A percentile compares a stretch with the other conserved stretches of the same genome.
Evolutionary conservation across 2,888 invertebrate species (phyloP).

Genomic region (Abrostola triplasia): DNA sequence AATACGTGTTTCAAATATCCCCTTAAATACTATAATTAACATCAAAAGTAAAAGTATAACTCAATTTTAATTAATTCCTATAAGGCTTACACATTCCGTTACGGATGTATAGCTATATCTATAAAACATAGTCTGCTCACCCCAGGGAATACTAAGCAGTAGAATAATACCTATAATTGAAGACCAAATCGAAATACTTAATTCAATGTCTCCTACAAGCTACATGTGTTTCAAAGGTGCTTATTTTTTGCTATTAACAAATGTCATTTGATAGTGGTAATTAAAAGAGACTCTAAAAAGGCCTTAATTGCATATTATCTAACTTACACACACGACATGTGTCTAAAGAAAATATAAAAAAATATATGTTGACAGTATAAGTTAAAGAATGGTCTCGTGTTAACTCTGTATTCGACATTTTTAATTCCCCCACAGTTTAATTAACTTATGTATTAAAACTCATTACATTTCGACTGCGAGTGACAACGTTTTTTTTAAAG

Average conservation of each 20-base stretch:
- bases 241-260: constrained; percentile 47
- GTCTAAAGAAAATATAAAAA: constrained; percentile 24
- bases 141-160: constrained; percentile 1
- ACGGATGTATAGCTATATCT: not conserved
- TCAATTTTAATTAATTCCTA: constrained; percentile 2
- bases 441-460: constrained; percentile 34
- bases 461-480: constrained; percentile 22
- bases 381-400: constrained; percentile 27
- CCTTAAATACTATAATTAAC: not conserved
- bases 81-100: constrained; percentile 1
- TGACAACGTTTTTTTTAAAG: constrained; percentile 12
- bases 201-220: constrained; percentile 4
- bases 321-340: constrained; percentile 48
- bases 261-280: constrained; percentile 58
- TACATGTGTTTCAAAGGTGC: constrained; percentile 38
- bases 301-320: constrained; percentile 64
- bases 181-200: constrained; percentile 27
- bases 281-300: constrained; percentile 62
- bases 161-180: constrained; percentile 30
- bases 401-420: not conserved
- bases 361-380: constrained; percentile 32
- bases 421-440: constrained; percentile 20
- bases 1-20: not conserved
- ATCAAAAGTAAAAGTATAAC: not conserved
- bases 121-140: not conserved